phyloP scores from a whole-genome alignment of 2,888 invertebrate genomes.

The Saturnia japonica region DNA sequence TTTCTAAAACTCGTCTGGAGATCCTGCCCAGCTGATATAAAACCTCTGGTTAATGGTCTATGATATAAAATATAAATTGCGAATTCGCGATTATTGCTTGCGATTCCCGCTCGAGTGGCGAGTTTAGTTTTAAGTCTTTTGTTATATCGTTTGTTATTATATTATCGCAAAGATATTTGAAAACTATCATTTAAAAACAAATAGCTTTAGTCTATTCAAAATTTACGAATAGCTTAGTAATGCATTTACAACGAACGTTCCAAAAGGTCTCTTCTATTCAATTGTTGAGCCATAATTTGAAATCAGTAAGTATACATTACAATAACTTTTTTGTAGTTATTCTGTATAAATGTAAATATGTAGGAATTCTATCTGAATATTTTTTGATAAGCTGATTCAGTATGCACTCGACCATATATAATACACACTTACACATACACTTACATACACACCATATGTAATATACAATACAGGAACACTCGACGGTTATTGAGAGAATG shows the following conservation, averaged over 20 bases:
- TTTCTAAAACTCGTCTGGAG: too few relatives aligned
- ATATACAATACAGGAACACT: too few relatives aligned
- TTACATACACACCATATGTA: too few relatives aligned
- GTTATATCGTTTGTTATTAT: too few relatives aligned
- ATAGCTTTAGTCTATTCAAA: background rate
- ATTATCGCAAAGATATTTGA: background rate
- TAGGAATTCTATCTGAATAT: background rate
- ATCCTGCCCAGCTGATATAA: too few relatives aligned
- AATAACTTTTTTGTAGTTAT: background rate
- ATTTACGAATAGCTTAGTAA: background rate
- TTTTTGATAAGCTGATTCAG: background rate
- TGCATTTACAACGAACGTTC: constrained; percentile 44
- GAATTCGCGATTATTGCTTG: too few relatives aligned
- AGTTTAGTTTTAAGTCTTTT: background rate
- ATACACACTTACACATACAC: too few relatives aligned
- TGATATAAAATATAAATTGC: too few relatives aligned
- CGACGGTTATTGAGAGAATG: background rate
- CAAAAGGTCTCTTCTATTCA: constrained; percentile 46
- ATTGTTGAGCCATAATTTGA: constrained; percentile 42
- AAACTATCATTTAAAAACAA: background rate
- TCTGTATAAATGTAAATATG: background rate
- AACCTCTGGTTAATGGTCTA: too few relatives aligned
- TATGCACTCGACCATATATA: too few relatives aligned
- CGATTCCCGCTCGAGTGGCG: too few relatives aligned
- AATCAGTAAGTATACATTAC: constrained; percentile 44